These are phyloP conservation scores for Chironomus striatipennis DNA, from an alignment of 1,140 invertebrate genomes.

Conservation along the genomic window DNA sequence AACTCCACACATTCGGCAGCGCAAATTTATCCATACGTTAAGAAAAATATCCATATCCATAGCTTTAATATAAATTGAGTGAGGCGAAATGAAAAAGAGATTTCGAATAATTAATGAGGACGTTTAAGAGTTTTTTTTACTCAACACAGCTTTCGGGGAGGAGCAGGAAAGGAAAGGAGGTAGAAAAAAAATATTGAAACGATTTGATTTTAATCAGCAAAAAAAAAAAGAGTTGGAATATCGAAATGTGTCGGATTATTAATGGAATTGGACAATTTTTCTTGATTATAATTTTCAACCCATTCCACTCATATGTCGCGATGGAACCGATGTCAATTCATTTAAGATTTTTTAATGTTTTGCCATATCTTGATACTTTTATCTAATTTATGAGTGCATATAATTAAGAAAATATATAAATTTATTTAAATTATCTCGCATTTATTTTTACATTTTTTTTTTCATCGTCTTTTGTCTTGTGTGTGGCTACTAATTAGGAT, in stretches of 20 bases:
- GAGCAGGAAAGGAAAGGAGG: too few species aligned
- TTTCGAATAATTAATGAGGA: conserved; percentile 8
- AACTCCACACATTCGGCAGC: too few species aligned
- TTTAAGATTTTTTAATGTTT: neutral
- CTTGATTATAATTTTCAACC: neutral
- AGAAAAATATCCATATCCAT: too few species aligned
- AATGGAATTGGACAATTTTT: neutral
- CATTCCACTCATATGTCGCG: neutral
- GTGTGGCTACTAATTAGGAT: neutral
- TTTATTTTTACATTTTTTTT: neutral
- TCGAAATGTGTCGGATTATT: conserved; percentile 12
- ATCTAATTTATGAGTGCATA: conserved; percentile 13
- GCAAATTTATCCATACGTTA: too few species aligned
- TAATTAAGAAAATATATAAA: too few species aligned
- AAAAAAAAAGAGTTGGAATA: neutral
- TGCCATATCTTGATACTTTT: neutral
- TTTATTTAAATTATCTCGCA: too few species aligned
- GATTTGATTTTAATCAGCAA: conserved; percentile 8
- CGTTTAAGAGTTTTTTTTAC: neutral
- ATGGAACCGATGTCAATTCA: too few species aligned
- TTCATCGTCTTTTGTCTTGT: neutral
- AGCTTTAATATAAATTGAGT: too few species aligned
- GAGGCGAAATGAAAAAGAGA: too few species aligned
- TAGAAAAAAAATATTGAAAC: neutral
- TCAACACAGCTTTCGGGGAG: too few species aligned